phyloP scores from a whole-genome alignment of 2,797 vertebrate genomes.

The Nasua narica region DNA sequence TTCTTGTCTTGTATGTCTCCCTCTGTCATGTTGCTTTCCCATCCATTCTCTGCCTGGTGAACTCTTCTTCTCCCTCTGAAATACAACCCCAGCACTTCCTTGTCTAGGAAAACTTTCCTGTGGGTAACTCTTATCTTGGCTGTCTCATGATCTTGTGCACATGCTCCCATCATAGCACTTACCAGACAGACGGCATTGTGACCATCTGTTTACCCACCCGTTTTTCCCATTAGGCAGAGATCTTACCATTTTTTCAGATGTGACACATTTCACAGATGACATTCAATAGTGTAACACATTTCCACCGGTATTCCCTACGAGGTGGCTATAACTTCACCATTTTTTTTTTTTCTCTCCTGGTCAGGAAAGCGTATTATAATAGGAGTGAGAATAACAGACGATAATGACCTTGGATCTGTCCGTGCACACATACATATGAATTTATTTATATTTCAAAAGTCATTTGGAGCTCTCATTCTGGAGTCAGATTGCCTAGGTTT shows the following conservation, averaged over 20 bases:
- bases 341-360: background rate
- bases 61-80: background rate
- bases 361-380: background rate
- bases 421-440: background rate
- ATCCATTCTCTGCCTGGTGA: background rate
- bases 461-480: background rate
- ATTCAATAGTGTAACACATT: constrained; percentile 64
- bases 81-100: background rate
- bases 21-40: background rate
- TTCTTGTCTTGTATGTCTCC: background rate
- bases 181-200: constrained; percentile 52
- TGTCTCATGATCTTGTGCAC: background rate
- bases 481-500: background rate
- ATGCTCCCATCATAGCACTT: background rate
- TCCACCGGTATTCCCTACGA: background rate
- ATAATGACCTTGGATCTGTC: constrained; percentile 10
- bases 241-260: constrained; percentile 65
- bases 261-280: constrained; percentile 72
- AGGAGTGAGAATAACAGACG: background rate
- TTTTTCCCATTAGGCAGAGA: constrained; percentile 64
- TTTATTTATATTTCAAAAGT: constrained; percentile 30
- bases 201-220: constrained; percentile 66
- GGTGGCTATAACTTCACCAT: background rate
- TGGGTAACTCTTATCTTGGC: background rate
- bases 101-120: background rate